Evolutionary conservation across 2,888 invertebrate species (phyloP).

Genomic region (Troides oblongomaculatus): DNA sequence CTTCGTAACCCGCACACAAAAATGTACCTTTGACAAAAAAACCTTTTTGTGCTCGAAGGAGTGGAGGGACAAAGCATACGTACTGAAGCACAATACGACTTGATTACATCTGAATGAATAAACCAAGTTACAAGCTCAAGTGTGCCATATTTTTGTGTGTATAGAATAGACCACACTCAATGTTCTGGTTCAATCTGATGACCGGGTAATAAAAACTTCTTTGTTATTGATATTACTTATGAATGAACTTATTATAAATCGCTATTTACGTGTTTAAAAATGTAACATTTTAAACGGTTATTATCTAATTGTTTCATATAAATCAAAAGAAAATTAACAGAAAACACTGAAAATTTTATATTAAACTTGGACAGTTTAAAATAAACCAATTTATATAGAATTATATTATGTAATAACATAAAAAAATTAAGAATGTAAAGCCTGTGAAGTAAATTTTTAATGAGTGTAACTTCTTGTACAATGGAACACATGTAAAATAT

Average conservation of each 20-base stretch:
- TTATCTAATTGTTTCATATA: too few species aligned
- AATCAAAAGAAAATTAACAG: too few species aligned
- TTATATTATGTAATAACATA: too few species aligned
- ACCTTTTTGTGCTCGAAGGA: constrained; percentile 27
- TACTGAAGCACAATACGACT: constrained; percentile 46
- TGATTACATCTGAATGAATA: constrained; percentile 54
- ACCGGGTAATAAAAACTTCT: constrained; percentile 13
- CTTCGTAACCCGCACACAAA: background rate
- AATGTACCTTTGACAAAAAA: constrained; percentile 29
- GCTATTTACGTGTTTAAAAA: too few species aligned
- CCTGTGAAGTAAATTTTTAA: too few species aligned
- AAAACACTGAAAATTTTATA: too few species aligned
- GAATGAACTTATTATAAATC: constrained; percentile 17
- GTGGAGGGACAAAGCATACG: constrained; percentile 37
- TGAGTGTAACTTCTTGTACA: too few species aligned
- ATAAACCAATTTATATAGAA: too few species aligned
- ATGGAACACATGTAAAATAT: too few species aligned
- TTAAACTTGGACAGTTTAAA: too few species aligned
- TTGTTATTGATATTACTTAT: constrained; percentile 24
- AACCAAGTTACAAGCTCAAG: constrained; percentile 47
- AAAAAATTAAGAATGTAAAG: too few species aligned
- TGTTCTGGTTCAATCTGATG: constrained; percentile 13
- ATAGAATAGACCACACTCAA: constrained; percentile 21
- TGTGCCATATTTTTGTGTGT: constrained; percentile 52
- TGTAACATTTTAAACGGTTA: too few species aligned